phyloP scores from a whole-genome alignment of 92 coral and sea anemone species.

The Virgularia gustaviana region DNA sequence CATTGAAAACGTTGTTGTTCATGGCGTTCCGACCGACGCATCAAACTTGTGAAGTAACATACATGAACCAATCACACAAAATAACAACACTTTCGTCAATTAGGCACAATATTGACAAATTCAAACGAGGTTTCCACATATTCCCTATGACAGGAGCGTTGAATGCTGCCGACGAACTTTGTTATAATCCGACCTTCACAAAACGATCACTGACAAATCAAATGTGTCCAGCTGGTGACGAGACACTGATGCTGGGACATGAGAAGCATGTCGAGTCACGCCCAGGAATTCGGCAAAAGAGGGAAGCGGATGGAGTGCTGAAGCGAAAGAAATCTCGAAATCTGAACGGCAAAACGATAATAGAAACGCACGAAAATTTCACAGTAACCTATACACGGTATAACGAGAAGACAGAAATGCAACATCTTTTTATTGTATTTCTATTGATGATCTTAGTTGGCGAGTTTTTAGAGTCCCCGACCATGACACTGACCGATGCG shows the following conservation, averaged over 20 bases:
- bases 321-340: conserved; percentile 14
- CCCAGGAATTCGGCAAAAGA: background rate
- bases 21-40: conserved; percentile 68
- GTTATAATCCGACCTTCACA: conserved; percentile 14
- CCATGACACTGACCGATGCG: conserved; percentile 64
- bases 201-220: background rate
- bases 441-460: conserved; percentile 51
- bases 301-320: conserved; percentile 1
- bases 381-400: conserved; percentile 41
- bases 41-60: conserved; percentile 72
- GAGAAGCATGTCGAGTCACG: background rate
- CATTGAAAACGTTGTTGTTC: conserved; percentile 62
- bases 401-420: conserved; percentile 44
- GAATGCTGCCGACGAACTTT: conserved; percentile 22
- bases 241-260: background rate
- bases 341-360: conserved; percentile 18
- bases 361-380: conserved; percentile 20
- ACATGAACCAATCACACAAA: conserved; percentile 42
- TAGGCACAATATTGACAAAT: conserved; percentile 9
- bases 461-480: conserved; percentile 68
- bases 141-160: conserved; percentile 26
- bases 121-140: conserved; percentile 18
- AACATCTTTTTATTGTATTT: conserved; percentile 44
- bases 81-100: conserved; percentile 22
- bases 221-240: background rate